Evolutionary conservation across 1,140 invertebrate genomes (phyloP).

Genomic region (Telenomus remus): DNA sequence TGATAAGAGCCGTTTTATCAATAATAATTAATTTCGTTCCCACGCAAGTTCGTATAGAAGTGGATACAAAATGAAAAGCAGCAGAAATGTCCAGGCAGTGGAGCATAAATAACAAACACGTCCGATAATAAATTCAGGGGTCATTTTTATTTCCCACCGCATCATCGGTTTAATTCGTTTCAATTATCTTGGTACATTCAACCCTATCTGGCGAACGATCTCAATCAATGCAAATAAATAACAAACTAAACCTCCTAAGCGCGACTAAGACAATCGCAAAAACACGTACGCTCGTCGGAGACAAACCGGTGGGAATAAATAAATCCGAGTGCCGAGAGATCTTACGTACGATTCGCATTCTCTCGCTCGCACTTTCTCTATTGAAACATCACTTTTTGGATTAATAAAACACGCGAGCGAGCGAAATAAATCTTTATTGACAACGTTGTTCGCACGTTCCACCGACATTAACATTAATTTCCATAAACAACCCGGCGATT

Average conservation of each 20-base stretch:
- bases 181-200: constrained; percentile 14
- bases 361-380: constrained; percentile 25
- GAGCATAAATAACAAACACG: constrained; percentile 5
- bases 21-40: too few species aligned
- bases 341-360: neutral
- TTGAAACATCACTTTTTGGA: constrained; percentile 19
- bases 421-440: constrained; percentile 40
- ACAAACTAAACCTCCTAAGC: constrained; percentile 1
- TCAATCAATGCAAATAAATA: constrained; percentile 16
- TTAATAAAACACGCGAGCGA: constrained; percentile 20
- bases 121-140: constrained; percentile 1
- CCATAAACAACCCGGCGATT: constrained; percentile 48
- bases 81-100: constrained; percentile 1
- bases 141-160: constrained; percentile 3
- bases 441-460: constrained; percentile 34
- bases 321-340: neutral
- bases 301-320: constrained; percentile 16
- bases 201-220: neutral
- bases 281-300: constrained; percentile 19
- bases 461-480: constrained; percentile 48
- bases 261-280: constrained; percentile 6
- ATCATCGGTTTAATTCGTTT: constrained; percentile 5
- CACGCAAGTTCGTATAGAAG: neutral
- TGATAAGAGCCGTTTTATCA: too few species aligned
- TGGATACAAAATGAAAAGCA: neutral